Conservation (phyloP, 1,140 invertebrate genomes). For the Bombus pascuorum region DNA sequence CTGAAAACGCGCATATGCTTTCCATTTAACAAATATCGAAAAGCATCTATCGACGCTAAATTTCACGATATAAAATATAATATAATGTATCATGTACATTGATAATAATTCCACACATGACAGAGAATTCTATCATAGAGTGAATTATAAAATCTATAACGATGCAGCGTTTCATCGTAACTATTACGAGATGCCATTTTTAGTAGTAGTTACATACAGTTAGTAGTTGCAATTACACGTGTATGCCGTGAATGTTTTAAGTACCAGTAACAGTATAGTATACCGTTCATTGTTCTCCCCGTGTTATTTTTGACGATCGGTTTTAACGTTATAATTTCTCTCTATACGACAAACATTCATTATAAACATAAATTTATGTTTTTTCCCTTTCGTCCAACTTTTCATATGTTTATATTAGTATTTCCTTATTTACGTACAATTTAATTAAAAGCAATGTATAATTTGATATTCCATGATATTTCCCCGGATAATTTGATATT, state of each 20-base stretch:
- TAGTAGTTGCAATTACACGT: neutral
- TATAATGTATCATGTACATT: too few relatives aligned
- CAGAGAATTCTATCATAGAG: neutral
- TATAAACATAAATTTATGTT: neutral
- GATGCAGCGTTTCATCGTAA: neutral
- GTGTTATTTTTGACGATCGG: neutral
- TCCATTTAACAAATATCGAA: neutral
- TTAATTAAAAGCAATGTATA: neutral
- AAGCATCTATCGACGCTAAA: neutral
- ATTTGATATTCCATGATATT: neutral
- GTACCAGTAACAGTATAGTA: too few relatives aligned
- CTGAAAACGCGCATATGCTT: neutral
- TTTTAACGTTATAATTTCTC: slow-evolving; percentile 41
- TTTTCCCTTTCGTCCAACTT: neutral
- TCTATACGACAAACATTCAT: neutral
- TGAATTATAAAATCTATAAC: neutral
- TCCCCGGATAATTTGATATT: neutral
- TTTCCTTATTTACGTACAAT: neutral
- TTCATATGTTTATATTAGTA: neutral
- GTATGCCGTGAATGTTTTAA: neutral
- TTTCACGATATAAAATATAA: neutral
- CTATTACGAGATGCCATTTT: neutral
- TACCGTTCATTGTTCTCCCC: neutral
- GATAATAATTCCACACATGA: neutral
- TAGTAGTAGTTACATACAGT: too few relatives aligned